phyloP scores from a whole-genome alignment of 2,888 invertebrate genomes.

The Drosophila nr. medialis region DNA sequence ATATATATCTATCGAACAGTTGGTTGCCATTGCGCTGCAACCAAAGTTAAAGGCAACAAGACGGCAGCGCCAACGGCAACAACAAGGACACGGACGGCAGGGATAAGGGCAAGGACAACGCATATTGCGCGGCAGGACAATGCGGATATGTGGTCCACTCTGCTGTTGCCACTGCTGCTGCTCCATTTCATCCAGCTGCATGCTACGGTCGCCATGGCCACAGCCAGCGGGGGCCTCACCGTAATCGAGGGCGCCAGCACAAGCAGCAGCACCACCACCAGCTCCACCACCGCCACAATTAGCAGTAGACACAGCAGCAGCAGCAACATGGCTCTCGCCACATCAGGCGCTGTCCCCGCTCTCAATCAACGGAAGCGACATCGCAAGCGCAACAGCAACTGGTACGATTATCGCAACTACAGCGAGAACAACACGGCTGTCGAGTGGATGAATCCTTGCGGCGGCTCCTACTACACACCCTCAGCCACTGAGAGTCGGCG shows the following conservation, averaged over 20 bases:
- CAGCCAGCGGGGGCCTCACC: constrained; percentile 63
- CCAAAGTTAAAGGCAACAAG: constrained; percentile 72
- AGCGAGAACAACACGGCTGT: constrained; percentile 77
- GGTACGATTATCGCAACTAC: constrained; percentile 74
- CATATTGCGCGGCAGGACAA: constrained; percentile 48
- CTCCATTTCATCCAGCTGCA: constrained; percentile 43
- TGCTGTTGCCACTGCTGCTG: constrained; percentile 60
- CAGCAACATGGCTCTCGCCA: constrained; percentile 2
- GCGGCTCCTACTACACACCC: constrained; percentile 73
- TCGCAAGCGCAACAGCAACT: constrained; percentile 81
- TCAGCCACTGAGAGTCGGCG: constrained; percentile 38
- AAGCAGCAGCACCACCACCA: constrained; percentile 28
- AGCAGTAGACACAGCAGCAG: constrained; percentile 1
- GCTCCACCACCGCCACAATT: constrained; percentile 5
- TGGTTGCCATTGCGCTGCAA: constrained; percentile 79
- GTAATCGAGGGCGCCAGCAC: constrained; percentile 54
- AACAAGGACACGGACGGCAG: constrained; percentile 37
- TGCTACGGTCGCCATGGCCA: constrained; percentile 40
- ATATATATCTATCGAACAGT: constrained; percentile 39
- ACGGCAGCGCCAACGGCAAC: constrained; percentile 63
- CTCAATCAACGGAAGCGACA: constrained; percentile 73
- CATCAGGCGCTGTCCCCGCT: neutral
- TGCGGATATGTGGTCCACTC: constrained; percentile 72
- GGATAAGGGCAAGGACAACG: constrained; percentile 1
- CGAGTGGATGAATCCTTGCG: constrained; percentile 82